A percentile compares a stretch with the other conserved stretches of the same genome.
phyloP scores from a whole-genome alignment of 2,113 vertebrate species.

The Strix aluco region DNA sequence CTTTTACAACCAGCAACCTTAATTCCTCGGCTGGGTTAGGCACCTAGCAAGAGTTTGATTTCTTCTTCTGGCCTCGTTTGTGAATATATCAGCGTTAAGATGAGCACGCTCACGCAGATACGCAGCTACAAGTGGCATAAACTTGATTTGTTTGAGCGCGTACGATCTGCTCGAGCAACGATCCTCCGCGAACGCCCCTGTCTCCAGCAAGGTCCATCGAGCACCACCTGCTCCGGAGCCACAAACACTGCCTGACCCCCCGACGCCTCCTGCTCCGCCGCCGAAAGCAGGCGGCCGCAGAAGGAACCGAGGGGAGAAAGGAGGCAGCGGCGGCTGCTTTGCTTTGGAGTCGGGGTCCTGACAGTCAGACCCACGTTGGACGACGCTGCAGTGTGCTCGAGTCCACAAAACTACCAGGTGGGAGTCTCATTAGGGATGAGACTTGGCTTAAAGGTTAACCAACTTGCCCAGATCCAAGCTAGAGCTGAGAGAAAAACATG shows the following conservation, averaged over 20 bases:
- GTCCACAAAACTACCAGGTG: neutral
- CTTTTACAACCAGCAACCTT: neutral
- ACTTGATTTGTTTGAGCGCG: accelerated
- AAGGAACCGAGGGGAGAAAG: neutral
- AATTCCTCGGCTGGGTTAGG: neutral
- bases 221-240: accelerated
- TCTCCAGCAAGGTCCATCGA: neutral
- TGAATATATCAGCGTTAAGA: accelerated
- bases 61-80: neutral
- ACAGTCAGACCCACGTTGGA: accelerated
- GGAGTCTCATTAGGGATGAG: neutral
- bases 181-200: neutral
- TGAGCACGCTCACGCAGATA: accelerated
- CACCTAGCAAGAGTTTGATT: neutral
- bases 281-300: accelerated
- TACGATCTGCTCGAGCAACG: accelerated
- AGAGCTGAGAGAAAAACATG: neutral
- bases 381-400: accelerated
- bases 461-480: neutral
- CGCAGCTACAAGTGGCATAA: accelerated
- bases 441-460: neutral
- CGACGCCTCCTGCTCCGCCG: neutral
- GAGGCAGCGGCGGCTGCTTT: neutral
- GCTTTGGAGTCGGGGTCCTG: neutral
- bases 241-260: neutral